phyloP scores from a whole-genome alignment of 2,888 invertebrate genomes.

The Oscheius sp. region DNA sequence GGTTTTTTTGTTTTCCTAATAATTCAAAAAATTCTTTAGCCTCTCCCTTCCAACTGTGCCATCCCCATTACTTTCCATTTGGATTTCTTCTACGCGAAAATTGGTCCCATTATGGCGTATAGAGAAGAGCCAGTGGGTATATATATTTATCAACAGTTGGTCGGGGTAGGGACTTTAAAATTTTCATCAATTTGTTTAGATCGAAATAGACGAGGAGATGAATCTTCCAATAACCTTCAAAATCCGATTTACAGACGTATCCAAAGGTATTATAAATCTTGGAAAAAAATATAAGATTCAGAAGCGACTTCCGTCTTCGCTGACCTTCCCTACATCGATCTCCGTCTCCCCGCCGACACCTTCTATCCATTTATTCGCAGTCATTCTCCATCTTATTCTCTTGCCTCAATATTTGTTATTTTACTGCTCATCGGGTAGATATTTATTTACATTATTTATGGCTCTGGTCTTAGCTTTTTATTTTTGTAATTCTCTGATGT shows the following conservation, averaged over 20 bases:
- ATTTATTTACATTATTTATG: background rate
- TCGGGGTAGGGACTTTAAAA: background rate
- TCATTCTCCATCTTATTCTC: background rate
- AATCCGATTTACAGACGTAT: background rate
- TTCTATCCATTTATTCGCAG: conserved; percentile 19
- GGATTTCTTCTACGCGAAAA: background rate
- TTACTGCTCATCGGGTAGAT: background rate
- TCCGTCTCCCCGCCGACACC: conserved; percentile 20
- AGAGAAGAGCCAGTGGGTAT: background rate
- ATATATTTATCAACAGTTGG: background rate
- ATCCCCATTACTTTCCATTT: conserved; percentile 1
- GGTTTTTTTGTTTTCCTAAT: background rate
- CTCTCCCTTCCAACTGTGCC: background rate
- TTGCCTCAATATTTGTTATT: no score
- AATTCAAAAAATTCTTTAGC: background rate
- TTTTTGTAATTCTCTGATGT: no score
- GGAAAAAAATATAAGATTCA: background rate
- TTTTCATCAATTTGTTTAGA: background rate
- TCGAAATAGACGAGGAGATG: background rate
- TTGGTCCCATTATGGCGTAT: background rate
- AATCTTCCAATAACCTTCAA: background rate
- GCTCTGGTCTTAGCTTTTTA: no score
- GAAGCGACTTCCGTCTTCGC: conserved; percentile 6
- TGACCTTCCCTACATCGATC: conserved; percentile 17
- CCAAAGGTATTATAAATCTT: background rate